phyloP scores from a whole-genome alignment of 2,113 vertebrate species.

The Martes martes region DNA sequence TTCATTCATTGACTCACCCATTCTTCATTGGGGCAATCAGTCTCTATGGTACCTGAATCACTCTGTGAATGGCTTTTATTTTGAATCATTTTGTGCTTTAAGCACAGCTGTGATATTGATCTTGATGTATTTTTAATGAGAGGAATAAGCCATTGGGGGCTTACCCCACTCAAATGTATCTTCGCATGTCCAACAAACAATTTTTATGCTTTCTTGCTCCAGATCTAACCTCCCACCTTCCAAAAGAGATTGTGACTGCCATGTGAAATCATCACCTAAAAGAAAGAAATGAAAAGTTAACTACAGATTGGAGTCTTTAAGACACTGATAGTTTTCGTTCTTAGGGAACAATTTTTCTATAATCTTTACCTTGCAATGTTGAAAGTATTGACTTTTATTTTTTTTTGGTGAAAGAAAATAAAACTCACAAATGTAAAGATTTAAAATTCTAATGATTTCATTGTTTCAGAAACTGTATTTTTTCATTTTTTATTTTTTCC shows the following conservation, averaged over 20 bases:
- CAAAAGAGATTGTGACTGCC: neutral
- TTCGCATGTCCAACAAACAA: neutral
- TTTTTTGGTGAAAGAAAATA: neutral
- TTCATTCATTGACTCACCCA: neutral
- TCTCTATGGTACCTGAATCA: neutral
- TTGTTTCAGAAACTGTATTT: slow-evolving; percentile 3
- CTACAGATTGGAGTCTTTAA: neutral
- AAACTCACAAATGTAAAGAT: neutral
- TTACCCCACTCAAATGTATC: neutral
- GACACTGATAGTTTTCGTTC: neutral
- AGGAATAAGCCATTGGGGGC: neutral
- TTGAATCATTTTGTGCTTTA: neutral
- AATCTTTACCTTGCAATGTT: neutral
- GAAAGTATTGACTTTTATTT: neutral
- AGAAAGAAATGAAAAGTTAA: neutral
- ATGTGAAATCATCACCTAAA: neutral
- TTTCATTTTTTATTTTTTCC: neutral
- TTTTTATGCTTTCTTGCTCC: neutral
- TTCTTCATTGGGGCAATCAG: neutral
- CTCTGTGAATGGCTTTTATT: neutral
- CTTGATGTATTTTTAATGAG: neutral
- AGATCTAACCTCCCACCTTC: neutral
- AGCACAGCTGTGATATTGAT: neutral
- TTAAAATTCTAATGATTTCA: neutral
- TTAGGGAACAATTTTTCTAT: neutral